Conservation (phyloP, 2,113 vertebrate species). For the Malurus alboscapulatus region DNA sequence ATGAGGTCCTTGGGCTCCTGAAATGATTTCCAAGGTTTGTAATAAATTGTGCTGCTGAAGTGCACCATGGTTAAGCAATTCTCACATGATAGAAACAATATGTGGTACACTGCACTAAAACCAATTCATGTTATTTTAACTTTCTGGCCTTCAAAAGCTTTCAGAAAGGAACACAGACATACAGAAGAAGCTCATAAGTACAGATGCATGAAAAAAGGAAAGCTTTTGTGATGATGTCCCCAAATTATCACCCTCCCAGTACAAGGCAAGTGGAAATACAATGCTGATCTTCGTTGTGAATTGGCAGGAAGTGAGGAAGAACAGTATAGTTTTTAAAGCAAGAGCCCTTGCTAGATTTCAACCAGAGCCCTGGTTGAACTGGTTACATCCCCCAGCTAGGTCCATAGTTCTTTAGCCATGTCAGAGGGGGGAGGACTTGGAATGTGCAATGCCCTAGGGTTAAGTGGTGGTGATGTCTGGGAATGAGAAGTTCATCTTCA, state of each 20-base stretch:
- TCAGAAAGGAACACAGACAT: not conserved
- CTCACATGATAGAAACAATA: conserved; percentile 56
- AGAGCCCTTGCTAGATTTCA: not conserved
- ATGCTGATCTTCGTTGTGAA: not conserved
- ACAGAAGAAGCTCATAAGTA: not conserved
- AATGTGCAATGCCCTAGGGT: not conserved
- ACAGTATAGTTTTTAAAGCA: not conserved
- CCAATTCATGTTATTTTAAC: conserved; percentile 7
- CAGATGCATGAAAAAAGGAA: not conserved
- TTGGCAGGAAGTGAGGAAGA: not conserved
- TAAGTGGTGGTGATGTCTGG: not conserved
- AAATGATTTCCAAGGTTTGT: conserved; percentile 64
- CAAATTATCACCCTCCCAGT: not conserved
- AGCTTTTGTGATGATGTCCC: not conserved
- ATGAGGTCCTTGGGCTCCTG: conserved; percentile 68
- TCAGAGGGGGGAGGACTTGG: not conserved
- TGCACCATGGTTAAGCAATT: conserved; percentile 40
- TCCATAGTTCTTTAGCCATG: not conserved
- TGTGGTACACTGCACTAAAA: conserved; percentile 20
- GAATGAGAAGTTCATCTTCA: not conserved
- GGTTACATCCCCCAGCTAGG: not conserved
- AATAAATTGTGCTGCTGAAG: conserved; percentile 54
- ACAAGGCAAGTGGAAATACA: not conserved
- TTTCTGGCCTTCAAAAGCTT: not conserved
- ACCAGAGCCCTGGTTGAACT: not conserved